phyloP scores from a whole-genome alignment of 2,888 invertebrate genomes.

The Microplitis manilae region DNA sequence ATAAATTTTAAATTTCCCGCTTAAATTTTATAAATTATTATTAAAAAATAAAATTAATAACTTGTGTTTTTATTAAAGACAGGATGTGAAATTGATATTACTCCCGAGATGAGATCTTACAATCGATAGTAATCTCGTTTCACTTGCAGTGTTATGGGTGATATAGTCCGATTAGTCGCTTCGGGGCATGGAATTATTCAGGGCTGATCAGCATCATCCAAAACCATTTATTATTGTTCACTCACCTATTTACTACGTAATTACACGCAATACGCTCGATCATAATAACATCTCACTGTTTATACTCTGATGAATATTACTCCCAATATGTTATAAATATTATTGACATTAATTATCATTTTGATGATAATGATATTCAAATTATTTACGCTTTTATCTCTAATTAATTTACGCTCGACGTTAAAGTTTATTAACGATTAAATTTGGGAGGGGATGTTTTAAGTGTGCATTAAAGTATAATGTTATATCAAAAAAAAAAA shows the following conservation, averaged over 20 bases:
- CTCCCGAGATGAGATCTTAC: slow-evolving; percentile 23
- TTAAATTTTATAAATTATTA: background rate
- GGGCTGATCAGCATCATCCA: background rate
- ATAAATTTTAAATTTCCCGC: background rate
- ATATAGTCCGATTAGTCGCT: slow-evolving; percentile 34
- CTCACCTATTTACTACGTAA: slow-evolving; percentile 29
- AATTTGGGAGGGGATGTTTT: background rate
- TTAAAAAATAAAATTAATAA: background rate
- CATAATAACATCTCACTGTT: slow-evolving; percentile 4
- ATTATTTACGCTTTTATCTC: background rate
- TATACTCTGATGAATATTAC: slow-evolving; percentile 15
- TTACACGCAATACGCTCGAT: background rate
- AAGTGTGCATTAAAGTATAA: background rate
- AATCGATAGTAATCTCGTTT: slow-evolving; percentile 31
- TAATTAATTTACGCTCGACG: background rate
- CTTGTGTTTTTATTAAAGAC: background rate
- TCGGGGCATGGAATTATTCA: slow-evolving; percentile 24
- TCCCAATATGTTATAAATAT: slow-evolving; percentile 1
- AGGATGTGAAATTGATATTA: slow-evolving; percentile 34
- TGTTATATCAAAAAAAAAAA: background rate
- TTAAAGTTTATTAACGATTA: background rate
- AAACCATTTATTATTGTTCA: slow-evolving; percentile 33
- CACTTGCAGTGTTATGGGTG: slow-evolving; percentile 9
- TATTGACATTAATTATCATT: background rate
- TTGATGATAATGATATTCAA: background rate